Evolutionary conservation across 2,113 vertebrate species (phyloP).

Genomic region (Nothobranchius kuhntae): DNA sequence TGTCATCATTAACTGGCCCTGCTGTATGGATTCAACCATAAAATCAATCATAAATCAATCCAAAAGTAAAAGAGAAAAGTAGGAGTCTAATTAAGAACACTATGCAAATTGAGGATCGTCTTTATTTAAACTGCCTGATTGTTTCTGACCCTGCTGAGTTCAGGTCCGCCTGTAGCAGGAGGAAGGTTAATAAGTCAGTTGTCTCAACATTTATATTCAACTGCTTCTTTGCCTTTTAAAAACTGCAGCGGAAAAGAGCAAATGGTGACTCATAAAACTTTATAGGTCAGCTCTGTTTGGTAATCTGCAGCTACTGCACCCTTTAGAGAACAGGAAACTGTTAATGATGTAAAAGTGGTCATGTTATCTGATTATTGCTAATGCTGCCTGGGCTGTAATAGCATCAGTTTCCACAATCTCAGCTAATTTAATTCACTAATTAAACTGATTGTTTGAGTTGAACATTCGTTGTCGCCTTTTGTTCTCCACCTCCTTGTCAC

Average conservation of each 20-base stretch:
- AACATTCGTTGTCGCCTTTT: neutral
- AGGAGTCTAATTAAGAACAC: neutral
- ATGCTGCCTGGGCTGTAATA: neutral
- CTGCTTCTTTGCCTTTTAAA: constrained; percentile 1
- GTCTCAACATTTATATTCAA: neutral
- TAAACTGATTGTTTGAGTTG: neutral
- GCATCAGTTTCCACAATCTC: neutral
- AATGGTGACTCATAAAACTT: constrained; percentile 54
- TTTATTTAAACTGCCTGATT: neutral
- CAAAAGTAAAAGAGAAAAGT: neutral
- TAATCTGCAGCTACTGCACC: constrained; percentile 38
- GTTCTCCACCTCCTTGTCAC: neutral
- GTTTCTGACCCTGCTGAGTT: neutral
- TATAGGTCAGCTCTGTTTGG: constrained; percentile 42
- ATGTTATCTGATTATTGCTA: constrained; percentile 37
- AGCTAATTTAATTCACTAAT: no score
- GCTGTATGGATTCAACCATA: constrained; percentile 1
- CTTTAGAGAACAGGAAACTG: constrained; percentile 25
- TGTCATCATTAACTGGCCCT: neutral
- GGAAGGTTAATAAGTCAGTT: neutral
- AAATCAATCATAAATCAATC: neutral
- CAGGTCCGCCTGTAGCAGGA: constrained; percentile 29
- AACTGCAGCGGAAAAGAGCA: constrained; percentile 23
- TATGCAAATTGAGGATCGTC: neutral
- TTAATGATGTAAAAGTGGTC: constrained; percentile 57